Base-by-base conservation (phyloP, 1,140 invertebrate species). In the Solenopsis invicta region DNA sequence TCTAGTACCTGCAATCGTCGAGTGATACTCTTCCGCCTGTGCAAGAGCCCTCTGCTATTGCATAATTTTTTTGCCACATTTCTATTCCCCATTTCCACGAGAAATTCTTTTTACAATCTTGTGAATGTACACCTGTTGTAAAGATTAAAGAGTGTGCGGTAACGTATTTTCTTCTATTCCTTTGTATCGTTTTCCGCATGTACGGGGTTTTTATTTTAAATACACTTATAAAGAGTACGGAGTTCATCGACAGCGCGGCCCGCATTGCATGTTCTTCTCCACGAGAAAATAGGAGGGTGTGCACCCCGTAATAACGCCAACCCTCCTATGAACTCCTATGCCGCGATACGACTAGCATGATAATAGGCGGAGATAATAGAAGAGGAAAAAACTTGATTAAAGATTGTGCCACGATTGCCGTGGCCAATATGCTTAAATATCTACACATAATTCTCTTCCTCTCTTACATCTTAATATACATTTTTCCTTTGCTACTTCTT, bases 261-360 rank as follows among this genome's bases (percentile, higher is more conserved):
- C 45, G 67, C 66, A 29, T 71, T 71, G 48, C 50, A 56, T 56
- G 41, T 50, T 66, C 54, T 10, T 81, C 21, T 71, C n/a, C 16
- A 12, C n/a, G 50, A 74, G 54, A 61, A 74, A 41, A 41, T 5
- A 5, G 5, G 21, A 29, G 41, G 21, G 10, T 34, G 37, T 59
- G 52, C 45, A 34, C n/a, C n/a, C n/a, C n/a, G 67, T 75, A 74
- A 84, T 84, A 84, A 84, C 8, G 13, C 12, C 59, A 29, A 45
- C 66, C 21, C n/a, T n/a, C n/a, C n/a, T n/a, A n/a, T n/a, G n/a
- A n/a, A n/a, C 54, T 48, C 24, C 29, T 48, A 54, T 61, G 0
- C 8, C n/a, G 13, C 13, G 6, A 41, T 64, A 81, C 59, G 45
- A 2, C 24, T 56, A 24, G 41, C 59, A 13, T 86, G 62, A 78